Conservation (phyloP, 2,888 invertebrate species). For the Nysson spinosus region DNA sequence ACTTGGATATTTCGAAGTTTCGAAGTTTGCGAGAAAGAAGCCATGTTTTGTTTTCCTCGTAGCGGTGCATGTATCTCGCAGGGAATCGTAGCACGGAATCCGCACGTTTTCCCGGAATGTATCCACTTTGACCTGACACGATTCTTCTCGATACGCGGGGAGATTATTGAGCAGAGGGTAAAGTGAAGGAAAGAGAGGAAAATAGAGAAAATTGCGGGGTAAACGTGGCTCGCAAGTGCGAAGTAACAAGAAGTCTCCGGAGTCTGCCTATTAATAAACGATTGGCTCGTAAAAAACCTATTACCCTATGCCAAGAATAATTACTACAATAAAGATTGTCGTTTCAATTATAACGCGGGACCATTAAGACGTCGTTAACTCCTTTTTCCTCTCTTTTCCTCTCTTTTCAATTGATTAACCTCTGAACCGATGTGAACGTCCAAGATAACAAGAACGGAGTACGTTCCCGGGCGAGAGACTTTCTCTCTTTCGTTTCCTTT, state of each 20-base stretch:
- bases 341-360: slow-evolving; percentile 46
- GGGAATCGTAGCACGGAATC: neutral
- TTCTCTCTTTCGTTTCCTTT: too few relatives aligned
- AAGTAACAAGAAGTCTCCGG: too few relatives aligned
- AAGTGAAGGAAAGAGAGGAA: slow-evolving; percentile 7
- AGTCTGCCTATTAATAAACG: slow-evolving; percentile 42
- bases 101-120: slow-evolving; percentile 18
- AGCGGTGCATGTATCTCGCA: too few relatives aligned
- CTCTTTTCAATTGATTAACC: slow-evolving; percentile 45
- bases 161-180: slow-evolving; percentile 38
- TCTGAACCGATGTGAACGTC: slow-evolving; percentile 38
- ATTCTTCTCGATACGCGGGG: slow-evolving; percentile 41
- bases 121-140: slow-evolving; percentile 41
- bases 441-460: slow-evolving; percentile 34
- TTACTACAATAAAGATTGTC: slow-evolving; percentile 43
- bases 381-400: slow-evolving; percentile 5
- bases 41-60: neutral
- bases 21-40: too few relatives aligned
- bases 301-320: slow-evolving; percentile 39
- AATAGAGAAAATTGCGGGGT: too few relatives aligned
- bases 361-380: slow-evolving; percentile 38
- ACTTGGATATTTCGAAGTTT: too few relatives aligned
- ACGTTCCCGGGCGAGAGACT: too few relatives aligned
- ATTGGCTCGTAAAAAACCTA: slow-evolving; percentile 23
- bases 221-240: slow-evolving; percentile 2